phyloP scores from a whole-genome alignment of 1,140 invertebrate genomes.

The Drosophila equinoxialis region DNA sequence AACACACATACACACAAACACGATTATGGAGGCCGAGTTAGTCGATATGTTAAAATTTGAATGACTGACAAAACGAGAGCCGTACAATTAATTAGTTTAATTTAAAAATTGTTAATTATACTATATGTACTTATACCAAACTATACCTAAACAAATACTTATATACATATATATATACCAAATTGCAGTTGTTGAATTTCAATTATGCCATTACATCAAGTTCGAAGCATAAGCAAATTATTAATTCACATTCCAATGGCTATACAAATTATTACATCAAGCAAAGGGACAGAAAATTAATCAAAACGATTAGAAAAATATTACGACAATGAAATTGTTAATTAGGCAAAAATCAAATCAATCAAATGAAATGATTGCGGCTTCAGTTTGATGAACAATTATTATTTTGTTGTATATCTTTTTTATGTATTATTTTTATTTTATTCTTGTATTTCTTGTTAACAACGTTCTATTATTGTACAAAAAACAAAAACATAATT shows the following conservation, averaged over 20 bases:
- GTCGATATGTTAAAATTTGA: constrained; percentile 34
- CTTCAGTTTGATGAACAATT: constrained; percentile 51
- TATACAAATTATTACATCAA: constrained; percentile 47
- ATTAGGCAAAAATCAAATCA: constrained; percentile 39
- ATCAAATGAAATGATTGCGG: constrained; percentile 31
- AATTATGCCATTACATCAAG: constrained; percentile 55
- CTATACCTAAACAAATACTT: constrained; percentile 34
- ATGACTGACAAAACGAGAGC: constrained; percentile 47
- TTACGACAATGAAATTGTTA: constrained; percentile 68
- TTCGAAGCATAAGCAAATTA: constrained; percentile 44
- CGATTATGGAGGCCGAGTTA: constrained; percentile 50
- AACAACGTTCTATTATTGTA: constrained; percentile 33
- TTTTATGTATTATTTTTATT: constrained; percentile 30
- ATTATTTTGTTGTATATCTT: constrained; percentile 31
- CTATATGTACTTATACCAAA: constrained; percentile 34
- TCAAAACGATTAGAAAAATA: constrained; percentile 70
- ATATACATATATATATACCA: constrained; percentile 27
- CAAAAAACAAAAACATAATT: constrained; percentile 28
- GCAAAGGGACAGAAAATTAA: constrained; percentile 60
- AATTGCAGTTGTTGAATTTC: constrained; percentile 72
- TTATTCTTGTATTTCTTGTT: constrained; percentile 39
- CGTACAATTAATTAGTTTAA: constrained; percentile 47
- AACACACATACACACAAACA: constrained; percentile 17
- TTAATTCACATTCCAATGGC: constrained; percentile 43
- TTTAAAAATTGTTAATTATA: constrained; percentile 53